Percentiles rank a stretch among this genome's conserved stretches.
These are phyloP conservation scores for Plecotus auritus DNA, from an alignment of 2,113 vertebrate genomes.

Conservation along the genomic window DNA sequence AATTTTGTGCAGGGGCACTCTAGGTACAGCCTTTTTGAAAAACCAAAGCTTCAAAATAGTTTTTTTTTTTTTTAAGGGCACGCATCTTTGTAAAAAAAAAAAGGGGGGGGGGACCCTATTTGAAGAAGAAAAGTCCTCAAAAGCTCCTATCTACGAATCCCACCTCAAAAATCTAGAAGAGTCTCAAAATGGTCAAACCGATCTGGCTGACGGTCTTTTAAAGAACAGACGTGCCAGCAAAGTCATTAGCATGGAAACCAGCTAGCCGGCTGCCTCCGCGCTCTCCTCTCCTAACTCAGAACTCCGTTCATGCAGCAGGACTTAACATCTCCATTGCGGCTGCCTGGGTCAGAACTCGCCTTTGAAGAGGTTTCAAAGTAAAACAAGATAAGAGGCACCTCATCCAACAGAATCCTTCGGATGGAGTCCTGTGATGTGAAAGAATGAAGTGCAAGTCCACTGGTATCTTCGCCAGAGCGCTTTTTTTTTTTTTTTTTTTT, in stretches of 20 bases:
- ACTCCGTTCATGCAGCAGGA: neutral
- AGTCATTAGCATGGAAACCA: neutral
- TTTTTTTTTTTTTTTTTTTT: slow-evolving; percentile 55
- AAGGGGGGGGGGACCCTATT: neutral
- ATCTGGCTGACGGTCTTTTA: neutral
- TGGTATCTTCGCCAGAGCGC: slow-evolving; percentile 65
- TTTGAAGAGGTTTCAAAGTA: slow-evolving; percentile 82
- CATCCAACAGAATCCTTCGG: slow-evolving; percentile 75
- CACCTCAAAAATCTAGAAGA: neutral
- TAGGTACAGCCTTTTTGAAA: neutral
- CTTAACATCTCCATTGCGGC: slow-evolving; percentile 44
- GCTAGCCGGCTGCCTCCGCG: fast-evolving
- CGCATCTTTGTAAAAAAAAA: neutral
- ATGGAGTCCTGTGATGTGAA: slow-evolving; percentile 70
- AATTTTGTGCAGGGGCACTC: neutral
- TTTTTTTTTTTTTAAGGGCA: neutral
- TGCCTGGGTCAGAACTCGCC: slow-evolving; percentile 68
- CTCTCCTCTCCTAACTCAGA: neutral
- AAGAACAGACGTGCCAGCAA: neutral
- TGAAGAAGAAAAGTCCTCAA: neutral
- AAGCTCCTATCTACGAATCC: neutral
- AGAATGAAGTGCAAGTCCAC: slow-evolving; percentile 62
- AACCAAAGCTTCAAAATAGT: neutral
- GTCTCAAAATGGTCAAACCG: neutral
- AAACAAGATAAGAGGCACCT: slow-evolving; percentile 80